Evolutionary conservation across 2,888 invertebrate genomes (phyloP).

Genomic region (Entomobrya proxima): DNA sequence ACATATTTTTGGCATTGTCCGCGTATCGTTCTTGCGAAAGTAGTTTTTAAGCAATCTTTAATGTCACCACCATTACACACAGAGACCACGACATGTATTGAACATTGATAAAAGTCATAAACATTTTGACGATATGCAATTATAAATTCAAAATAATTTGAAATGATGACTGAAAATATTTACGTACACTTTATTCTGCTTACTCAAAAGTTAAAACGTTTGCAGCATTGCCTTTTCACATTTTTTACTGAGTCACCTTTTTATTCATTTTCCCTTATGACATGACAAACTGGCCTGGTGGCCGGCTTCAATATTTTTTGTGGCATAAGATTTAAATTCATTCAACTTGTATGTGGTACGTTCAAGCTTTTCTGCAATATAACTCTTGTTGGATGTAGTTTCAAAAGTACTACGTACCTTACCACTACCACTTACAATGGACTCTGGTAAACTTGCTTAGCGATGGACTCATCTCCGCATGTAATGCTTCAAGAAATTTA

Average conservation of each 20-base stretch:
- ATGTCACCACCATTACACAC: neutral
- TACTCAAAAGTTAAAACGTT: neutral
- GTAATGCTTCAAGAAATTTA: conserved; percentile 51
- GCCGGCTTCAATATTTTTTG: conserved; percentile 36
- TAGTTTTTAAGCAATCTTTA: neutral
- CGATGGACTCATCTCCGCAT: conserved; percentile 8
- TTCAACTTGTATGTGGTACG: neutral
- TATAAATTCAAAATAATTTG: neutral
- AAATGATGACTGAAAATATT: neutral
- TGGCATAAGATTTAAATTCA: too few relatives aligned
- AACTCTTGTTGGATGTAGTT: neutral
- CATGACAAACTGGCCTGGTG: conserved; percentile 31
- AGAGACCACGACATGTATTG: neutral
- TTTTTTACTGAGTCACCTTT: conserved; percentile 37
- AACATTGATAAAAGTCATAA: neutral
- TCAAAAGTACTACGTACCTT: neutral
- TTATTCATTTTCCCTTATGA: conserved; percentile 31
- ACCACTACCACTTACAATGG: neutral
- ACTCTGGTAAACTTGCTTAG: conserved; percentile 1
- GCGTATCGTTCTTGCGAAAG: conserved; percentile 1
- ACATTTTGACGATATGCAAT: neutral
- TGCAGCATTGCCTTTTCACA: conserved; percentile 37
- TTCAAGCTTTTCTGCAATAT: neutral
- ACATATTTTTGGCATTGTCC: neutral
- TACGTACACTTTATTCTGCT: neutral